phyloP scores from a whole-genome alignment of 2,888 invertebrate species.

The Ditula angustiorana region DNA sequence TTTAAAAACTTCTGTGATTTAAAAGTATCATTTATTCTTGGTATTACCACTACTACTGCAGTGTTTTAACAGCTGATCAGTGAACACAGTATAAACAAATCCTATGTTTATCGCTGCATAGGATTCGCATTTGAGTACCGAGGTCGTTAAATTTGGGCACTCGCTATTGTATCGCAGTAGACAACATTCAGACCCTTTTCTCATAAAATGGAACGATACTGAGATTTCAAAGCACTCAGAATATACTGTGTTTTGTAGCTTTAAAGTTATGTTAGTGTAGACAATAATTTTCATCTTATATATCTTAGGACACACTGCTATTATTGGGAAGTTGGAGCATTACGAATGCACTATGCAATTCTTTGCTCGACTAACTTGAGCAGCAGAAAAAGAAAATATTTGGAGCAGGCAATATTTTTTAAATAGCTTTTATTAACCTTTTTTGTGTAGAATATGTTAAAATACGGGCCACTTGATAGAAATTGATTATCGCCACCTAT shows the following conservation, averaged over 20 bases:
- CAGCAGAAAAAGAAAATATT: too few relatives aligned
- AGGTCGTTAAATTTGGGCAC: constrained; percentile 55
- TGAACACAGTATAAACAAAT: neutral
- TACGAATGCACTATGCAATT: too few relatives aligned
- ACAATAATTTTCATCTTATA: neutral
- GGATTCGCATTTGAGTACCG: constrained; percentile 18
- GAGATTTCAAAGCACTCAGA: constrained; percentile 1
- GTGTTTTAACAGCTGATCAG: neutral
- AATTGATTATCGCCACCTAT: too few relatives aligned
- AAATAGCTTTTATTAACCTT: too few relatives aligned
- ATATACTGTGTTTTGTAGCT: neutral
- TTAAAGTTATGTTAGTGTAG: neutral
- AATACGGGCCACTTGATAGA: too few relatives aligned
- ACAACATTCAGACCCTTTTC: constrained; percentile 60
- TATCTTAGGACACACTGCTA: neutral
- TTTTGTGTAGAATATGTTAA: too few relatives aligned
- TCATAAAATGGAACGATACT: constrained; percentile 62
- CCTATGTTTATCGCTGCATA: constrained; percentile 4
- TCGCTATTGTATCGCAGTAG: constrained; percentile 57
- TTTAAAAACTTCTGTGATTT: too few relatives aligned
- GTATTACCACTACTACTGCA: too few relatives aligned
- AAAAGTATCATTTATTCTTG: too few relatives aligned
- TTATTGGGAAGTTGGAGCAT: too few relatives aligned
- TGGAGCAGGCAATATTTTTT: too few relatives aligned
- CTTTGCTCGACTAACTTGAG: too few relatives aligned